Conservation (phyloP, 2,113 vertebrate genomes). For the Lagopus leucura region DNA sequence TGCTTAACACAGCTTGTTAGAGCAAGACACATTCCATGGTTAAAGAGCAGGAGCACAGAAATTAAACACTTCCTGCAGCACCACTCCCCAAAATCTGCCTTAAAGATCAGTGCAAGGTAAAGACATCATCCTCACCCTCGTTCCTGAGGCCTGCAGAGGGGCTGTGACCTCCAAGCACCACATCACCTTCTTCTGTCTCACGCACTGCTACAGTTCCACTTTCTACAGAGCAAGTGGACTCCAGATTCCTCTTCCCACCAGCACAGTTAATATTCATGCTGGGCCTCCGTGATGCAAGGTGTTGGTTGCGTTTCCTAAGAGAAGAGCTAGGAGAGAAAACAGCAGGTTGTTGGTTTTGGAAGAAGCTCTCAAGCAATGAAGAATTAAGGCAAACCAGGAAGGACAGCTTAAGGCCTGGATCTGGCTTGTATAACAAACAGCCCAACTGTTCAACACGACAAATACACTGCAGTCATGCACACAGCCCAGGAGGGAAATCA, state of each 20-base stretch:
- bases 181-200: slow-evolving; percentile 51
- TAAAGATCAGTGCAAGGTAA: background rate
- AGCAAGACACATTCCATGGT: background rate
- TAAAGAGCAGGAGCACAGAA: background rate
- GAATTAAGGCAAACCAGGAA: background rate
- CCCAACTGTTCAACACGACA: background rate
- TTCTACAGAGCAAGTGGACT: slow-evolving; percentile 55
- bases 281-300: slow-evolving; percentile 27
- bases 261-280: slow-evolving; percentile 72
- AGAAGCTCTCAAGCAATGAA: background rate
- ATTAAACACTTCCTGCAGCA: background rate
- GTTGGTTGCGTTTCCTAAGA: slow-evolving; percentile 35
- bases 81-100: background rate
- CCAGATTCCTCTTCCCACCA: slow-evolving; percentile 51
- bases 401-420: background rate
- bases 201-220: slow-evolving; percentile 22
- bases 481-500: background rate
- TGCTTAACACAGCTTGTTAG: background rate
- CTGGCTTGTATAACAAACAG: background rate
- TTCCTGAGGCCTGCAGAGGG: slow-evolving; percentile 52
- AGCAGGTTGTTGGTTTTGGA: background rate
- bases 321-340: slow-evolving; percentile 54
- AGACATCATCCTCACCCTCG: slow-evolving; percentile 61
- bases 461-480: background rate
- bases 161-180: slow-evolving; percentile 50